phyloP scores from a whole-genome alignment of 1,140 invertebrate genomes.

The Drosophila eugracilis region DNA sequence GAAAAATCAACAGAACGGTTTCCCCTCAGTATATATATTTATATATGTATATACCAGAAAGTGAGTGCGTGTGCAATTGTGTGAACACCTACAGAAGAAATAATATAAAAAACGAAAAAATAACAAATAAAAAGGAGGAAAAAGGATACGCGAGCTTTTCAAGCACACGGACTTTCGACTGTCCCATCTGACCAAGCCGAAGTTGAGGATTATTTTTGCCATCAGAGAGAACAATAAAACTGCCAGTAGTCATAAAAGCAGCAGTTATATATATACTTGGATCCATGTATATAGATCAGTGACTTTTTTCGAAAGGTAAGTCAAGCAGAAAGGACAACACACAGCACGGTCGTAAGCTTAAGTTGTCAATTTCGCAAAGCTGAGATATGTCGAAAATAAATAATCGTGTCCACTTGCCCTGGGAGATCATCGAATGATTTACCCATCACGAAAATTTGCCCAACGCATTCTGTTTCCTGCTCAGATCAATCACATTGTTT shows the following conservation, averaged over 20 bases:
- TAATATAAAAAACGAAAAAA: conserved; percentile 14
- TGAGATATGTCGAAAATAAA: conserved; percentile 30
- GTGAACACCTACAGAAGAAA: conserved; percentile 33
- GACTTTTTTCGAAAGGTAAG: conserved; percentile 65
- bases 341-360: conserved; percentile 35
- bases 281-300: conserved; percentile 28
- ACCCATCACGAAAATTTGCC: conserved; percentile 7
- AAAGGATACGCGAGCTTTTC: conserved; percentile 49
- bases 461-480: background rate
- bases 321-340: conserved; percentile 45
- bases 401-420: conserved; percentile 13
- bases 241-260: conserved; percentile 33
- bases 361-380: conserved; percentile 46
- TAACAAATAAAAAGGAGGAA: conserved; percentile 6
- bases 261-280: conserved; percentile 11
- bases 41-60: conserved; percentile 12
- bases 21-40: conserved; percentile 18
- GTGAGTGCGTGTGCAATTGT: conserved; percentile 38
- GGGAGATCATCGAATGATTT: conserved; percentile 18
- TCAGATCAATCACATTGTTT: conserved; percentile 49
- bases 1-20: conserved; percentile 48
- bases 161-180: conserved; percentile 51
- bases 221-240: conserved; percentile 40
- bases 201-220: conserved; percentile 59
- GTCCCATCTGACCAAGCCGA: conserved; percentile 39